Conservation (phyloP, 2,797 vertebrate genomes). For the Halcyon chelicuti region DNA sequence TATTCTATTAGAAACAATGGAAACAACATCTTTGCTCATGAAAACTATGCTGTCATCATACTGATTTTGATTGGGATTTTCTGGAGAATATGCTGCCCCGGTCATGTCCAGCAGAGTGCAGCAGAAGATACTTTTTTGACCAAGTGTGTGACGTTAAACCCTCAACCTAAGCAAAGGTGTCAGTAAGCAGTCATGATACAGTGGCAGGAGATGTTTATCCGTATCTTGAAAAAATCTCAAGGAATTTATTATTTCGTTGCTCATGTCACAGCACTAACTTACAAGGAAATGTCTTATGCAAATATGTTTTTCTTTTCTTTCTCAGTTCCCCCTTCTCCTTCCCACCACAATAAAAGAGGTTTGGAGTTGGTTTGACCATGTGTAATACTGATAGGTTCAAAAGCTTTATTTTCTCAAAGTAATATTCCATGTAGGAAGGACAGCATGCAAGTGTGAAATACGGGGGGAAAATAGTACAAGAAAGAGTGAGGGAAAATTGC, state of each 20-base stretch:
- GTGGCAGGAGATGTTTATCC: neutral
- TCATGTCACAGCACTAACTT: neutral
- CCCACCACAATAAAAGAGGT: neutral
- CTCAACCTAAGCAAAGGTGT: neutral
- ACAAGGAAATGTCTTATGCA: neutral
- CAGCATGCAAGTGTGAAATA: neutral
- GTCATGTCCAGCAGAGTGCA: conserved; percentile 37
- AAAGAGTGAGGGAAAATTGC: neutral
- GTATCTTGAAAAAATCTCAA: neutral
- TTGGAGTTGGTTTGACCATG: neutral
- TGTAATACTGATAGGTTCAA: neutral
- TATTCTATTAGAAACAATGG: neutral
- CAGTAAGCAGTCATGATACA: rapidly evolving
- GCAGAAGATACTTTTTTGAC: neutral
- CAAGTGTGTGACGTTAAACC: neutral
- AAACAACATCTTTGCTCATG: neutral
- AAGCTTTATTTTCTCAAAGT: neutral
- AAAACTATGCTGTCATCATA: neutral
- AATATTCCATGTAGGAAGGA: neutral
- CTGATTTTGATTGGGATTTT: neutral
- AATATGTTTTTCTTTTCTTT: neutral
- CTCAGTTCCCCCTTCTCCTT: neutral
- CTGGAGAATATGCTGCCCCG: neutral
- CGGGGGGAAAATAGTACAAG: neutral
- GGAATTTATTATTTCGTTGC: neutral